These are phyloP conservation scores for Allolobophora icterica DNA, from an alignment of 2,888 invertebrate genomes.

Conservation along the genomic window DNA sequence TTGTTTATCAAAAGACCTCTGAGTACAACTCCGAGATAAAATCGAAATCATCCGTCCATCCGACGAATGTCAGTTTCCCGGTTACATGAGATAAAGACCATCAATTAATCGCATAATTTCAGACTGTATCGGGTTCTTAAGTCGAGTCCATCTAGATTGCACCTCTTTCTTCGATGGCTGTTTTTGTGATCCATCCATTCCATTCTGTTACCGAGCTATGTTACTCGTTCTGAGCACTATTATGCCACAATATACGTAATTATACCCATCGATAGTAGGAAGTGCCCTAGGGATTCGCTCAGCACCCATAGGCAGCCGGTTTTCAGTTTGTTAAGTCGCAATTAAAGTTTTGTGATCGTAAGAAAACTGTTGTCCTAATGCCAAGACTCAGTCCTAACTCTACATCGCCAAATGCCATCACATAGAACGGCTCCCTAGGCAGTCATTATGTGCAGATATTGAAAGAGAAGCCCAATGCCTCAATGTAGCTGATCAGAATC, in stretches of 20 bases:
- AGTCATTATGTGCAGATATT: neutral
- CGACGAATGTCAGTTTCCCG: neutral
- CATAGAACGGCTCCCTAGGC: neutral
- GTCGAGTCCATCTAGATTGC: neutral
- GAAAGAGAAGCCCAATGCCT: neutral
- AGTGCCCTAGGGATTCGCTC: neutral
- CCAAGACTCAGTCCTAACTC: neutral
- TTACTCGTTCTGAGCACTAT: neutral
- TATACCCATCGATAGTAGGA: too few relatives aligned
- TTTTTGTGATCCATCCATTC: neutral
- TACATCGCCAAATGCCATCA: neutral
- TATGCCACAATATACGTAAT: neutral
- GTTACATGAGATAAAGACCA: neutral
- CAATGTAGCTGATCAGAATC: neutral
- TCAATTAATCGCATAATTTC: neutral
- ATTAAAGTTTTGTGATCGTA: neutral
- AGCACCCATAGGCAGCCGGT: neutral
- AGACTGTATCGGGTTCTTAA: neutral
- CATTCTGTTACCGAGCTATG: neutral
- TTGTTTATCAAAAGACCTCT: neutral
- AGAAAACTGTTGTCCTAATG: neutral
- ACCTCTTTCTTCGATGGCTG: neutral
- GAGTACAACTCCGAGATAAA: too few relatives aligned
- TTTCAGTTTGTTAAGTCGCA: neutral
- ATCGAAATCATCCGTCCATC: neutral